Conservation (phyloP, 2,888 invertebrate species). For the Epistrophe eligans region DNA sequence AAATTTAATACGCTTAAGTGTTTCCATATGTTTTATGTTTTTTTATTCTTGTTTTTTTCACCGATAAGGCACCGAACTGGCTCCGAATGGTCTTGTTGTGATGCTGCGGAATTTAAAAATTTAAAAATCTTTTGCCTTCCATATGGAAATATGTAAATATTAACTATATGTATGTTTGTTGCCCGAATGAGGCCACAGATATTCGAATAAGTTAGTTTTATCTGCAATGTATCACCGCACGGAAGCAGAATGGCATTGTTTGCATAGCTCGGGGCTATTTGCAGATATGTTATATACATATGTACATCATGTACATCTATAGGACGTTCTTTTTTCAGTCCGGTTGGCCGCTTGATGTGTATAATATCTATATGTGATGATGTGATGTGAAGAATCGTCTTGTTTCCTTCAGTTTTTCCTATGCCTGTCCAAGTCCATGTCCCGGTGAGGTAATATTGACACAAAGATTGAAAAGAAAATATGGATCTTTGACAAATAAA, state of each 20-base stretch:
- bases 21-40: constrained; percentile 20
- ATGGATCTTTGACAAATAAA: constrained; percentile 75
- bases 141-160: constrained; percentile 72
- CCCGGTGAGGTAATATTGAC: constrained; percentile 71
- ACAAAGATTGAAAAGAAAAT: constrained; percentile 69
- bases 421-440: constrained; percentile 12
- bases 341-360: constrained; percentile 19
- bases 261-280: constrained; percentile 60
- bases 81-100: constrained; percentile 64
- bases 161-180: constrained; percentile 35
- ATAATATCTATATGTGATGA: neutral
- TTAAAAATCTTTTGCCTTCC: constrained; percentile 30
- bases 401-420: constrained; percentile 18
- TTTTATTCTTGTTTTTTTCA: too few species aligned
- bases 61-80: constrained; percentile 39
- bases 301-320: neutral
- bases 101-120: constrained; percentile 22
- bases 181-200: constrained; percentile 36
- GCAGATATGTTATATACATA: constrained; percentile 37
- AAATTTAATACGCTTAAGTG: constrained; percentile 48
- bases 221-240: constrained; percentile 51
- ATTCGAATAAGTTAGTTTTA: constrained; percentile 42
- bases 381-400: constrained; percentile 4
- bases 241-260: constrained; percentile 70
- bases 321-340: constrained; percentile 10